Evolutionary conservation across 1,140 invertebrate genomes (phyloP), one percentile per base, ranked within the genome.

Genomic region (Physella acuta): DNA sequence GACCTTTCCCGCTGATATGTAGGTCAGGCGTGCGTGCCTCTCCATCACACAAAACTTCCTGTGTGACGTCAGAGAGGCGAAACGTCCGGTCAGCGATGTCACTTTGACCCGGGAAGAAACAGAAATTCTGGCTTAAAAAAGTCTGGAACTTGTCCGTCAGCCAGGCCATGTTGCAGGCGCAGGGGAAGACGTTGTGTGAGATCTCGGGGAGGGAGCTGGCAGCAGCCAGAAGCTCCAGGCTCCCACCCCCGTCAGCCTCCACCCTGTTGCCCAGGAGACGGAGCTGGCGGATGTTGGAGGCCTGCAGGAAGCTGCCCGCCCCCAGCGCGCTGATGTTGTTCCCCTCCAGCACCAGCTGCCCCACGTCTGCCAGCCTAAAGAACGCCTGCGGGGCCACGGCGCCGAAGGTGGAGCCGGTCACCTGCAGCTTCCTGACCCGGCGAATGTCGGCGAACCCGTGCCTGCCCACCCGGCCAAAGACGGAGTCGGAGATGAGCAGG

Each of bases 101-200:
- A 44, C 8, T 11, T 20, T 44, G 39, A 44, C 39, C 39, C 8
- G 39, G 39, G 20, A 44, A 44, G 20, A 44, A 8, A 44, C 39
- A 44, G 8, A 20, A 8, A 44, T 44, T 44, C n/a, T n/a, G n/a
- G n/a, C n/a, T n/a, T n/a, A n/a, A n/a, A n/a, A n/a, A n/a, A n/a
- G n/a, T n/a, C n/a, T n/a, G n/a, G n/a, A n/a, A n/a, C n/a, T n/a
- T n/a, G 39, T 44, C 39, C 39, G 39, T 44, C 39, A 44, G 8
- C 64, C 64, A 67, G 14, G 64, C 51, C 26, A 67, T 26, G 44
- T 56, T 39, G 56, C 64, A 67, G 2, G 52, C n/a, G n/a, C 64
- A 67, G 14, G 4, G 33, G 39, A 67, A 67, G 24, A 20, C 16
- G 24, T 67, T 67, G 16, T 36, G 26, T 24, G 36, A 26, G 16